Base-by-base conservation (phyloP, 2,888 invertebrate species). In the Cylindroiulus punctatus region DNA sequence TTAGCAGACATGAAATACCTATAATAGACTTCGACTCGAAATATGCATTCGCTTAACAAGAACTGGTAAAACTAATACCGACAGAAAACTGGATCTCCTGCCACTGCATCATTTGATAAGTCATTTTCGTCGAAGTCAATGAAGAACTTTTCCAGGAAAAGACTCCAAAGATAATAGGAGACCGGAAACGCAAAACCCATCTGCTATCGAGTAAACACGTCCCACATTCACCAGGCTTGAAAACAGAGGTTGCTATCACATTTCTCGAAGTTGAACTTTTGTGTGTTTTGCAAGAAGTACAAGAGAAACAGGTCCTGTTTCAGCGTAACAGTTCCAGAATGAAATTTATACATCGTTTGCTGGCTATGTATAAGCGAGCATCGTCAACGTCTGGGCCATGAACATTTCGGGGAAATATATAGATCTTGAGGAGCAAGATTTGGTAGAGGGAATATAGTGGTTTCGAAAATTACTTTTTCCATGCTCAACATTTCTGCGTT, bases 401-500 rank as follows among this genome's bases (percentile, higher is more conserved):
- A 4, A 4, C 57, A 57, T 57, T 57, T 47, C 19, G 19, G 17
- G 22, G 57, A 19, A 57, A 57, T 2, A 57, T 57, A 57, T 57
- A n/a, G 57, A 17, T 19, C 19, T 52, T 4, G 0, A 17, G 52
- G 19, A 52, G 17, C 0, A n/a, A 19, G 57, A 57, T 57, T 57
- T 57, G n/a, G n/a, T 7, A 19, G 57, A 7, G 19, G 19, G 57
- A 57, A 57, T 42, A 42, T 57, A n/a, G 57, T 3, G 57, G 57
- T 57, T n/a, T 57, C n/a, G 19, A 57, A 57, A 57, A 57, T 57
- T 57, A 19, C 57, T 57, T 57, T 57, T 57, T 57, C 7, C 57
- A 57, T 57, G 57, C 57, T 57, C 57, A 57, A n/a, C 57, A 57
- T 57, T 57, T 57, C 57, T 57, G 19, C 17, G 57, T 57, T 57